Percentiles rank a stretch among this genome's conserved stretches.
phyloP scores from a whole-genome alignment of 2,113 vertebrate genomes.

The Tachysurus fulvidraco region DNA sequence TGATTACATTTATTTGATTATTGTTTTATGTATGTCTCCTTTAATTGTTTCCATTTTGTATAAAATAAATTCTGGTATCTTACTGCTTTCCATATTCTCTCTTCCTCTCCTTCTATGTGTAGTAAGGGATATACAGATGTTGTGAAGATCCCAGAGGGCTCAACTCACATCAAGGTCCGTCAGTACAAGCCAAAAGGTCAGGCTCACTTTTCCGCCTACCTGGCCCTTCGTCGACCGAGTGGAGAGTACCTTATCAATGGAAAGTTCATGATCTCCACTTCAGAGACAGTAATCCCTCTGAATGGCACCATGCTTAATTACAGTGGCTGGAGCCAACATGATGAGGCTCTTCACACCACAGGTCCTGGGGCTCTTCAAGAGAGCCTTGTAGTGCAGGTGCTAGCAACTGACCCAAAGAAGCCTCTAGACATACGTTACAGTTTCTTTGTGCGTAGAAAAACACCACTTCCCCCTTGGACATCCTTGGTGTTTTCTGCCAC shows the following conservation, averaged over 20 bases:
- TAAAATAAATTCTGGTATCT: neutral
- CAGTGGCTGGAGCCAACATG: constrained; percentile 93
- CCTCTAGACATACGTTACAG: constrained; percentile 91
- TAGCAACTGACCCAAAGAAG: constrained; percentile 88
- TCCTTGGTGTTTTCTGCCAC: constrained; percentile 42
- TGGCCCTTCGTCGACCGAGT: constrained; percentile 84
- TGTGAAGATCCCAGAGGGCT: constrained; percentile 90
- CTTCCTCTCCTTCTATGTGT: constrained; percentile 30
- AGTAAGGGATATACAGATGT: constrained; percentile 98
- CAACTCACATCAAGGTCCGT: constrained; percentile 93
- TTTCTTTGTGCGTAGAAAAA: constrained; percentile 85
- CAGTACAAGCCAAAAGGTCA: constrained; percentile 94
- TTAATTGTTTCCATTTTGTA: neutral
- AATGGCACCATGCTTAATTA: constrained; percentile 95
- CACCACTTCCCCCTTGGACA: constrained; percentile 56
- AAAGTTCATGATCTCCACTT: constrained; percentile 98
- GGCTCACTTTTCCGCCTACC: constrained; percentile 88
- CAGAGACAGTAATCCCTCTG: constrained; percentile 89
- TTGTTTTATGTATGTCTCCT: neutral
- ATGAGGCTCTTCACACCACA: constrained; percentile 91
- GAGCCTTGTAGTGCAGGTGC: constrained; percentile 84
- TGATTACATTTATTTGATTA: neutral
- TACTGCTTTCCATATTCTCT: neutral
- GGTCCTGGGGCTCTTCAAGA: constrained; percentile 87
- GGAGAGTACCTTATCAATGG: constrained; percentile 94